These are phyloP conservation scores for Pogonomyrmex barbatus DNA, from an alignment of 1,140 invertebrate genomes.

Conservation along the genomic window DNA sequence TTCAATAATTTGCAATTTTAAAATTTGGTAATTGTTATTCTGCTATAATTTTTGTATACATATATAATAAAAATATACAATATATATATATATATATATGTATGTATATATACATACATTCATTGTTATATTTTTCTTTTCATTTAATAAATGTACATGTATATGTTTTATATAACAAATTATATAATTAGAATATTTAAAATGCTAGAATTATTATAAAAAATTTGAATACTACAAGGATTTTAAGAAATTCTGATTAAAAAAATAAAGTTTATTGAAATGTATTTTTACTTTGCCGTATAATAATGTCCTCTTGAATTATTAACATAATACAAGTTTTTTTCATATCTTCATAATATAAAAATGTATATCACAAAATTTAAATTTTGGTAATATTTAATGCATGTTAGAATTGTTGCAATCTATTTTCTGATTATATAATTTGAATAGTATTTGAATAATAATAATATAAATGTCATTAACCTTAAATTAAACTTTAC, in stretches of 20 bases:
- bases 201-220: no score
- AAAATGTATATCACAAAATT: background rate
- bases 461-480: no score
- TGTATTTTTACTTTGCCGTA: no score
- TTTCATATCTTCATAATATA: background rate
- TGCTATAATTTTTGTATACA: background rate
- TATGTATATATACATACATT: background rate
- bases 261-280: no score
- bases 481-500: no score
- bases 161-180: no score
- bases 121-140: background rate
- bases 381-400: background rate
- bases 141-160: background rate
- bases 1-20: constrained; percentile 16
- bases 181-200: no score
- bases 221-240: no score
- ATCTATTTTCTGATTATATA: background rate
- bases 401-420: background rate
- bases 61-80: constrained; percentile 16
- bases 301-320: background rate
- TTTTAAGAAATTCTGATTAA: no score
- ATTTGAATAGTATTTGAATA: background rate
- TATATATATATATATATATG: background rate
- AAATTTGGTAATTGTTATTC: background rate
- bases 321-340: background rate